Percentiles rank a stretch among this genome's conserved stretches.
These are phyloP conservation scores for Gastrophryne carolinensis DNA, from an alignment of 2,797 vertebrate species.

Conservation along the genomic window DNA sequence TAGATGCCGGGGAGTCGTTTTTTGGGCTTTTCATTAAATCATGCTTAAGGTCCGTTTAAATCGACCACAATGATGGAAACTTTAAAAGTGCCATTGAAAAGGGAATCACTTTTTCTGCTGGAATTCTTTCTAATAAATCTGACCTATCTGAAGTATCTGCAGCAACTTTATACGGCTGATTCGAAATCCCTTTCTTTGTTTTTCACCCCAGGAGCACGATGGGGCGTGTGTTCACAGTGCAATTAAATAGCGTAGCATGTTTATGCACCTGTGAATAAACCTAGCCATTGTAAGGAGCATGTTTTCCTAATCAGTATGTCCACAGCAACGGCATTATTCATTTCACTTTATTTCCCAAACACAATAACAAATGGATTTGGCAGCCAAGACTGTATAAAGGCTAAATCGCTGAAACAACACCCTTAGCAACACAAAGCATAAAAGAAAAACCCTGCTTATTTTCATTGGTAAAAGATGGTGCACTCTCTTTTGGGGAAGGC, in stretches of 20 bases:
- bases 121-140: no score
- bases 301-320: slow-evolving; percentile 28
- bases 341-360: slow-evolving; percentile 1
- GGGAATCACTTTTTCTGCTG: no score
- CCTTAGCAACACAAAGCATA: not conserved
- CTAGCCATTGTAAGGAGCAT: not conserved
- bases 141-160: no score
- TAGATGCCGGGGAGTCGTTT: no score
- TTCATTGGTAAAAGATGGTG: not conserved
- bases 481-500: not conserved
- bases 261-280: not conserved
- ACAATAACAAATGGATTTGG: not conserved
- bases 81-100: no score
- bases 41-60: no score
- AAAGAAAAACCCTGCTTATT: not conserved
- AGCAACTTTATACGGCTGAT: no score
- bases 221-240: no score
- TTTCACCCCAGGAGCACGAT: no score
- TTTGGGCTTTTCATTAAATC: no score
- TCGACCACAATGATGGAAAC: no score
- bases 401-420: not conserved
- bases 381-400: slow-evolving; percentile 13
- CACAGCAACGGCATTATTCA: slow-evolving; percentile 45
- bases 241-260: not conserved
- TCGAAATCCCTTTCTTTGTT: no score